Conservation (phyloP, 2,888 invertebrate species). For the Trichogramma dendrolimi region DNA sequence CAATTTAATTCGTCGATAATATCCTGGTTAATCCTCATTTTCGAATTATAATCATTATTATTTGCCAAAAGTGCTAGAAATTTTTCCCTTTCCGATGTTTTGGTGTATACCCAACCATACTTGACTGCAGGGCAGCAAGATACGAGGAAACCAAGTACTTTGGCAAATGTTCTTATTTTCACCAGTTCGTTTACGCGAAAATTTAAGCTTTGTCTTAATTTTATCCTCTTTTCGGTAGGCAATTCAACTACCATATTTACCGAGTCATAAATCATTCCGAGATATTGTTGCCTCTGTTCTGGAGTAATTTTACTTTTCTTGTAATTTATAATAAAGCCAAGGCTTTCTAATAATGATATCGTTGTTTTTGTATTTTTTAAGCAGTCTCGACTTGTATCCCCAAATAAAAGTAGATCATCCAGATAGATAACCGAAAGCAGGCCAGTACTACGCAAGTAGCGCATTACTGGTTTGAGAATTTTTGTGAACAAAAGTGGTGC, state of each 20-base stretch:
- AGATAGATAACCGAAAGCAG: background rate
- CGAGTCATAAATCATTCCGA: background rate
- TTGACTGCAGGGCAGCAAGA: constrained; percentile 13
- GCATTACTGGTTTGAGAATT: constrained; percentile 28
- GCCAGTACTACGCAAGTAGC: constrained; percentile 12
- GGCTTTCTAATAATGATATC: background rate
- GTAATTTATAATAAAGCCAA: background rate
- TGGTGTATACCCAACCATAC: constrained; percentile 5
- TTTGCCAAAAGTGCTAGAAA: no score
- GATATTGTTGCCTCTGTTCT: background rate
- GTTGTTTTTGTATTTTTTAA: background rate
- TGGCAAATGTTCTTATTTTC: constrained; percentile 20
- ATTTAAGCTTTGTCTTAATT: background rate
- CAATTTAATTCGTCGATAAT: background rate
- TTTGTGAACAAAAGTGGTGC: constrained; percentile 28
- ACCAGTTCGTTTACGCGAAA: background rate
- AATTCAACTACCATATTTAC: constrained; percentile 2
- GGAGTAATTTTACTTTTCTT: constrained; percentile 3
- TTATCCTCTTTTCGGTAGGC: background rate
- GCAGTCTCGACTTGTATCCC: background rate
- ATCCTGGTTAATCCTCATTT: background rate
- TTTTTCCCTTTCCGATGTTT: constrained; percentile 3
- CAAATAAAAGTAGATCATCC: background rate
- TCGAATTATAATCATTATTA: constrained; percentile 1
- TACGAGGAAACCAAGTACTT: constrained; percentile 22